phyloP scores from a whole-genome alignment of 2,797 vertebrate genomes.

The Macrochelys suwanniensis region DNA sequence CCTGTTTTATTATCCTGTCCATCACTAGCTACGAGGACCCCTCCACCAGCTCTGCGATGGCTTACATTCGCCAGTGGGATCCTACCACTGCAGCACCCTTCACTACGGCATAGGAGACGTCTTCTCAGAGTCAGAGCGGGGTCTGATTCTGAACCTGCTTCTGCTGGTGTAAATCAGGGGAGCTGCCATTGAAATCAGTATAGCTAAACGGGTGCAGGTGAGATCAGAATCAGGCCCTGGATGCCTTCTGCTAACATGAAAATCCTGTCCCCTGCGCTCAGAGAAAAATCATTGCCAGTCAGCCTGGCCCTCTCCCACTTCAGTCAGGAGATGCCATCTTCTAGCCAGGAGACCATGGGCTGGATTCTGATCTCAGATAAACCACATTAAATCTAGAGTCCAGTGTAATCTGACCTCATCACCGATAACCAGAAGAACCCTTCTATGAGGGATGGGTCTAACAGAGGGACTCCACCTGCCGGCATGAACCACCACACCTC shows the following conservation, averaged over 20 bases:
- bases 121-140: fast-evolving
- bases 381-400: background rate
- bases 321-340: background rate
- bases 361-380: background rate
- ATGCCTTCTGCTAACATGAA: background rate
- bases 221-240: background rate
- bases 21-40: conserved; percentile 58
- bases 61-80: conserved; percentile 35
- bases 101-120: background rate
- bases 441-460: background rate
- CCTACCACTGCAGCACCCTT: background rate
- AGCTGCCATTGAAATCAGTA: background rate
- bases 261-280: background rate
- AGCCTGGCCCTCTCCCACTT: background rate
- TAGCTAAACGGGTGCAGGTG: background rate
- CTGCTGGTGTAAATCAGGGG: background rate
- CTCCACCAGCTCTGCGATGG: background rate
- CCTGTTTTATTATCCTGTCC: conserved; percentile 81
- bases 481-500: background rate
- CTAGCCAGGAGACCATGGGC: background rate
- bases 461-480: background rate
- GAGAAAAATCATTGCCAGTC: background rate
- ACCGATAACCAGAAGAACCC: background rate
- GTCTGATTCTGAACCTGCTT: background rate
- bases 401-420: background rate